These are phyloP conservation scores for Magallana nippona DNA, from an alignment of 2,888 invertebrate species.

Conservation along the genomic window DNA sequence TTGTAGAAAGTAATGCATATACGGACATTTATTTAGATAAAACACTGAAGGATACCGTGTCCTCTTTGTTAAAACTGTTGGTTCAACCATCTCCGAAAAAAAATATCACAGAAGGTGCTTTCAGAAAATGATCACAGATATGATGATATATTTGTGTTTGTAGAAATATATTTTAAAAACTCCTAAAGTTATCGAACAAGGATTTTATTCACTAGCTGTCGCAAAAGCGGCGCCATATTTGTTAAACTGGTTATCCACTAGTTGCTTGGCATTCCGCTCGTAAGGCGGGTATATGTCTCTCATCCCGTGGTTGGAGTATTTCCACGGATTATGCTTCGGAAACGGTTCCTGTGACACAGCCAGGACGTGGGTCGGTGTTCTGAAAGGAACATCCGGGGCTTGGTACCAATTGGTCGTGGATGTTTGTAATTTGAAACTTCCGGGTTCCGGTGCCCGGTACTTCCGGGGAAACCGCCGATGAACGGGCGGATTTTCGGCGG, in stretches of 20 bases:
- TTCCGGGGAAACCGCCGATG: conserved; percentile 67
- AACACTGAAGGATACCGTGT: no score
- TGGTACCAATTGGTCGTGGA: conserved; percentile 66
- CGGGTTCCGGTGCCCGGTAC: conserved; percentile 60
- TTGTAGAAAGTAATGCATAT: no score
- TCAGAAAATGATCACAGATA: no score
- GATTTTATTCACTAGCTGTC: conserved; percentile 40
- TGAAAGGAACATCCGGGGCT: conserved; percentile 56
- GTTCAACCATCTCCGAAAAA: no score
- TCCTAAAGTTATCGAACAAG: not conserved
- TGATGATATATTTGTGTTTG: no score
- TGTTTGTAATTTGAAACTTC: conserved; percentile 61
- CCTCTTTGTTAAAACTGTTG: no score
- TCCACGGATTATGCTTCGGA: conserved; percentile 71
- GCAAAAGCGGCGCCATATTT: conserved; percentile 65
- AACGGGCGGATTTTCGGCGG: conserved; percentile 58
- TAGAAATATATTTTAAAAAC: no score
- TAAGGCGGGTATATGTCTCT: conserved; percentile 74
- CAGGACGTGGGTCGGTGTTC: conserved; percentile 70
- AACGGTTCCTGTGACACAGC: conserved; percentile 75
- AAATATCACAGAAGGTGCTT: no score
- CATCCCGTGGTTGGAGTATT: conserved; percentile 73
- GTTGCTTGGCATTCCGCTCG: conserved; percentile 56
- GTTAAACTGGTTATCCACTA: conserved; percentile 63
- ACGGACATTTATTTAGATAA: no score